These are phyloP conservation scores for Syrmaticus mikado DNA, from an alignment of 2,113 vertebrate species.

Conservation along the genomic window DNA sequence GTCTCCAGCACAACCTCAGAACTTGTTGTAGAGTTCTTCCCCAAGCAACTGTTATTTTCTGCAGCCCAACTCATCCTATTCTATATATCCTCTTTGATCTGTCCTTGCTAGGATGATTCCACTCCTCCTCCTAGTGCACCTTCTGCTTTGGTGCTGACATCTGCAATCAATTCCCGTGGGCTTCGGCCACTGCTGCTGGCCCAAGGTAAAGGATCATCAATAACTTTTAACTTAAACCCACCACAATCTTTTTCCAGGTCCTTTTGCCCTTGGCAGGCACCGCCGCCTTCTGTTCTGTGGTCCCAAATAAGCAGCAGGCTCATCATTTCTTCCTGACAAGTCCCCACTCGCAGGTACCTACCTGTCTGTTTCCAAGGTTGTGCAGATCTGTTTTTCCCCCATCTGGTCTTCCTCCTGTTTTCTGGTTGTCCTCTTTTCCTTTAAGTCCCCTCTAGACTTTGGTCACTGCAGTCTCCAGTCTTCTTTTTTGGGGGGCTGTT, in stretches of 20 bases:
- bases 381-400: neutral
- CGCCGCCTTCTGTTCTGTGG: neutral
- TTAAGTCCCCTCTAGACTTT: neutral
- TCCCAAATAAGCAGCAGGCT: neutral
- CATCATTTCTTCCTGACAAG: neutral
- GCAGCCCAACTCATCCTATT: neutral
- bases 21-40: neutral
- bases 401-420: neutral
- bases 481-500: neutral
- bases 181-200: neutral
- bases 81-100: neutral
- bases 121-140: neutral
- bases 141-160: neutral
- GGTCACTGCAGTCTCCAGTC: neutral
- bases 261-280: neutral
- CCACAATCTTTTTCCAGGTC: neutral
- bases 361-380: neutral
- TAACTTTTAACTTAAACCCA: neutral
- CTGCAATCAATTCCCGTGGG: neutral
- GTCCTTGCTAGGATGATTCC: neutral
- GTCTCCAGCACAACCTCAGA: neutral
- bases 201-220: neutral
- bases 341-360: neutral
- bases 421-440: neutral
- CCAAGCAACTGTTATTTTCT: neutral